Evolutionary conservation across 2,888 invertebrate genomes (phyloP).

Genomic region (Hofmannophila pseudospretella): DNA sequence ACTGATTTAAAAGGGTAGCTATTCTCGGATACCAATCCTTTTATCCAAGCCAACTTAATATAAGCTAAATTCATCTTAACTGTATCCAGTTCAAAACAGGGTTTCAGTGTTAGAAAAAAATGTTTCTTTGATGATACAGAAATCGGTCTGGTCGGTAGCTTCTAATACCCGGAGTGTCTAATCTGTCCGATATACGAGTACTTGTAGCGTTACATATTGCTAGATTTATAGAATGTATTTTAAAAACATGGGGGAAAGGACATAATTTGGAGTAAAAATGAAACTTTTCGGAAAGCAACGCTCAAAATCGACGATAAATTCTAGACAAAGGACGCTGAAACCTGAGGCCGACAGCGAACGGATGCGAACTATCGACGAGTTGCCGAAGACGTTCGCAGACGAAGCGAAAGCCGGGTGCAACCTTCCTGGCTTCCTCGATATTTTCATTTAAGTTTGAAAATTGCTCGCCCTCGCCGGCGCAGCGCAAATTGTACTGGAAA

Average conservation of each 20-base stretch:
- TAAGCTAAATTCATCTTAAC: too few species aligned
- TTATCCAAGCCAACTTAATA: too few species aligned
- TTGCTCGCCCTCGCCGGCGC: conserved; percentile 59
- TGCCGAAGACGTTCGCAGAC: conserved; percentile 22
- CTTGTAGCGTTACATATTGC: too few species aligned
- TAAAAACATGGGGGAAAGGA: background rate
- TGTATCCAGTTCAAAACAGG: too few species aligned
- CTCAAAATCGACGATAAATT: conserved; percentile 10
- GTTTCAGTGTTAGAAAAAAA: too few species aligned
- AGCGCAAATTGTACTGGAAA: conserved; percentile 70
- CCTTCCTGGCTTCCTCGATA: conserved; percentile 51
- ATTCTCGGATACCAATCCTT: too few species aligned
- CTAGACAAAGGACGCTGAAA: conserved; percentile 29
- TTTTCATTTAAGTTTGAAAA: conserved; percentile 77
- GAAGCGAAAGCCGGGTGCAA: conserved; percentile 24
- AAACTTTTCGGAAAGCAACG: background rate
- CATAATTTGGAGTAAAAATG: background rate
- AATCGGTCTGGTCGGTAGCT: too few species aligned
- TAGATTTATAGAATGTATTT: too few species aligned
- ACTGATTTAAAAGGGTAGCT: too few species aligned
- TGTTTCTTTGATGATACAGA: too few species aligned
- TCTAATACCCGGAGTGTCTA: too few species aligned
- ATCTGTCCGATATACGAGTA: too few species aligned
- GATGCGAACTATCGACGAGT: conserved; percentile 38
- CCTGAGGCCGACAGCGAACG: conserved; percentile 28